Percentiles rank a stretch among this genome's conserved stretches.
Conservation (phyloP, 2,888 invertebrate species). For the Zhengitettix transpicula region DNA sequence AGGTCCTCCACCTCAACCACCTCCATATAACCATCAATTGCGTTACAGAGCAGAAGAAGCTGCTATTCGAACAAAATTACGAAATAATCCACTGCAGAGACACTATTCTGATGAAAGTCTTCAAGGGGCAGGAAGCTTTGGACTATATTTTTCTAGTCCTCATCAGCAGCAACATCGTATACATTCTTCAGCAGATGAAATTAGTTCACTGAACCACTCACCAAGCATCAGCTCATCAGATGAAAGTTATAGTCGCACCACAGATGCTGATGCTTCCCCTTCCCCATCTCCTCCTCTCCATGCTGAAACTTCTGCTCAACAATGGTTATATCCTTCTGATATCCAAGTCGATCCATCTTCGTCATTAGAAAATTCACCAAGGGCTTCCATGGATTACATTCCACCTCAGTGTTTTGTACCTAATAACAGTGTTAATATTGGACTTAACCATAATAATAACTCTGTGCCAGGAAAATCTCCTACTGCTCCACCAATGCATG, state of each 20-base stretch:
- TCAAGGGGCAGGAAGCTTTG: constrained; percentile 26
- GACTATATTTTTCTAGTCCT: constrained; percentile 3
- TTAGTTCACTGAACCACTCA: constrained; percentile 64
- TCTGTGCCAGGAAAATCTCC: constrained; percentile 12
- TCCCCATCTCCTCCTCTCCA: constrained; percentile 34
- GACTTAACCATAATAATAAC: constrained; percentile 12
- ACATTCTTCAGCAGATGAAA: constrained; percentile 67
- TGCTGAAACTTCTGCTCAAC: constrained; percentile 29
- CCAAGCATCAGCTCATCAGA: constrained; percentile 72
- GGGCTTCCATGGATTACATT: constrained; percentile 32
- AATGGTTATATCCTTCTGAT: constrained; percentile 44
- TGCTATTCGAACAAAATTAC: constrained; percentile 12
- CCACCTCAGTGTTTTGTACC: constrained; percentile 29
- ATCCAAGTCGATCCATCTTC: constrained; percentile 33
- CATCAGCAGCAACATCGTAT: constrained; percentile 24
- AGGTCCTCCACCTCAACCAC: constrained; percentile 11
- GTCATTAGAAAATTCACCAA: constrained; percentile 28
- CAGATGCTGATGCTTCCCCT: constrained; percentile 43
- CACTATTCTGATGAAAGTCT: constrained; percentile 52
- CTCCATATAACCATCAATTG: constrained; percentile 12
- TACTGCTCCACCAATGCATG: constrained; percentile 10
- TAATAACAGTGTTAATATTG: constrained; percentile 2
- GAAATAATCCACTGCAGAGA: constrained; percentile 29
- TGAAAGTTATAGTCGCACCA: constrained; percentile 68
- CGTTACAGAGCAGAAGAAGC: constrained; percentile 14